These are phyloP conservation scores for Sebastes vulpes DNA, from an alignment of 2,797 vertebrate species.

Conservation along the genomic window DNA sequence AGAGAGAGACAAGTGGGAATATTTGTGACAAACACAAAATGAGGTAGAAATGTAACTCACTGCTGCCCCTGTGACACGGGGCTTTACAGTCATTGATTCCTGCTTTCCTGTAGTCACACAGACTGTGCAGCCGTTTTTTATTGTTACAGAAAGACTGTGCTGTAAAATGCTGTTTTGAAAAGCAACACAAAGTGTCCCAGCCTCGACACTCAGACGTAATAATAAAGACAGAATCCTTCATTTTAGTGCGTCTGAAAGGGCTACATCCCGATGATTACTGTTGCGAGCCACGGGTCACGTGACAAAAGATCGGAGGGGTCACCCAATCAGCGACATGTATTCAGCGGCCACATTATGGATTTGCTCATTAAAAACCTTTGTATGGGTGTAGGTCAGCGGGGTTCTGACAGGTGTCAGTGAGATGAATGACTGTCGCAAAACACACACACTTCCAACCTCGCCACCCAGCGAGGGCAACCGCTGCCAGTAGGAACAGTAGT, in stretches of 20 bases:
- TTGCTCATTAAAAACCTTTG: constrained; percentile 66
- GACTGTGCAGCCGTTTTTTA: not conserved
- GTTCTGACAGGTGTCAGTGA: constrained; percentile 61
- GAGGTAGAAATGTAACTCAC: constrained; percentile 29
- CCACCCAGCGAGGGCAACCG: constrained; percentile 26
- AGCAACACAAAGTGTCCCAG: not conserved
- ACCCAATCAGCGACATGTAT: constrained; percentile 37
- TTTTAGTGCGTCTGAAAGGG: not conserved
- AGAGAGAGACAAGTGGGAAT: constrained; percentile 24
- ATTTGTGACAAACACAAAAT: constrained; percentile 50
- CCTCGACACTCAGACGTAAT: not conserved
- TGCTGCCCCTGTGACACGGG: constrained; percentile 3
- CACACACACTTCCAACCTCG: constrained; percentile 10
- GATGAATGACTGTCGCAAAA: constrained; percentile 62
- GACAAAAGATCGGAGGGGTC: constrained; percentile 43
- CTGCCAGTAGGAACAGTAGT: constrained; percentile 53
- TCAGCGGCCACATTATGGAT: constrained; percentile 49
- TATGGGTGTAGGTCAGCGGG: constrained; percentile 57
- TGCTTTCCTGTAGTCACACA: constrained; percentile 15
- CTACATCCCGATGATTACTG: constrained; percentile 10
- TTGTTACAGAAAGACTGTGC: not conserved
- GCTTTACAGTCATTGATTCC: constrained; percentile 31
- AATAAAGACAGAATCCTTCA: not conserved
- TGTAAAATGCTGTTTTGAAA: not conserved
- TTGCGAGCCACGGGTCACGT: constrained; percentile 31